Evolutionary conservation across 1,140 invertebrate species (phyloP).

Genomic region (Theocolax elegans): DNA sequence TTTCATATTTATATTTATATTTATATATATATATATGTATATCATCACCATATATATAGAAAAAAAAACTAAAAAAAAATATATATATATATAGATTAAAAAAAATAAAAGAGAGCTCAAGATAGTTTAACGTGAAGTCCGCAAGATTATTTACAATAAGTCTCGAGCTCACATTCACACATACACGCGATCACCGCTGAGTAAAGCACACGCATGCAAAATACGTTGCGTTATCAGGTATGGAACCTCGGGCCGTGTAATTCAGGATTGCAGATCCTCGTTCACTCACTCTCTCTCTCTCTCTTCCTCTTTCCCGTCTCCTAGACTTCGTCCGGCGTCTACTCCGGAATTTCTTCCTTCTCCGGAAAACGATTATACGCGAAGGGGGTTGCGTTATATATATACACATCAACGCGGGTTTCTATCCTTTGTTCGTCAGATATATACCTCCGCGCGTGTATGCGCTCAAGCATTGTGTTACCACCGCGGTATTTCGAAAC

Average conservation of each 20-base stretch:
- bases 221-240: not conserved
- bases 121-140: no score
- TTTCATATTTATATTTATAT: no score
- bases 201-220: not conserved
- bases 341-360: constrained; percentile 14
- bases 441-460: not conserved
- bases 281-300: not conserved
- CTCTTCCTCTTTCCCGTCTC: not conserved
- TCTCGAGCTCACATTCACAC: no score
- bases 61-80: no score
- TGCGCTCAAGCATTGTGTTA: not conserved
- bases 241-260: constrained; percentile 9
- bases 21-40: constrained; percentile 1
- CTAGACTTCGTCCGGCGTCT: no score
- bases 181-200: no score
- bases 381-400: no score
- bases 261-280: not conserved
- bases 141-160: no score
- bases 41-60: not conserved
- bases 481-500: constrained; percentile 6
- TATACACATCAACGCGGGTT: no score
- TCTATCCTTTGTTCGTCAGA: not conserved
- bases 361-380: constrained; percentile 28
- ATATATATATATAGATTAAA: no score
- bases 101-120: no score